Conservation (phyloP, 2,113 vertebrate genomes). For the Motacilla tschutschensis region DNA sequence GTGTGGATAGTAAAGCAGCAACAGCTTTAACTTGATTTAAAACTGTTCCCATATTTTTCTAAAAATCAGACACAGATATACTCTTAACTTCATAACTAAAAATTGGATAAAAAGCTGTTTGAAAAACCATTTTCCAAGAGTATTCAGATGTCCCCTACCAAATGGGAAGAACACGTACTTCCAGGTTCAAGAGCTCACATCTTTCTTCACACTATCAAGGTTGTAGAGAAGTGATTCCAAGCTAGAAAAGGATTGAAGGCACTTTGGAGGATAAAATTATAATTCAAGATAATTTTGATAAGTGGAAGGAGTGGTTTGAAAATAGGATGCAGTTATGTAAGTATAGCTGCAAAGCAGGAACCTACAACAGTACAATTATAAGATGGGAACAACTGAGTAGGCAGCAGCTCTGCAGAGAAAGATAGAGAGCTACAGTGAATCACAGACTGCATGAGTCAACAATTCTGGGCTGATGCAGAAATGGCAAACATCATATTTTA, state of each 20-base stretch:
- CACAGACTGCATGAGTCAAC: constrained; percentile 59
- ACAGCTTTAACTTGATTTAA: background rate
- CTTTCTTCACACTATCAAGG: background rate
- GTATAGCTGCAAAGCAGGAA: constrained; percentile 51
- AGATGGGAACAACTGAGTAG: constrained; percentile 63
- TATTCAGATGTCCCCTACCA: background rate
- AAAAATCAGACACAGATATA: background rate
- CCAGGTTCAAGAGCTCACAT: background rate
- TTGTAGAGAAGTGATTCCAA: background rate
- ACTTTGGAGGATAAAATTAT: background rate
- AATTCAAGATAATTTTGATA: background rate
- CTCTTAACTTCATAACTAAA: background rate
- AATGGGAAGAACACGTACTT: background rate
- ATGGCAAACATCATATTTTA: constrained; percentile 15
- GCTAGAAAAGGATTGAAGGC: background rate
- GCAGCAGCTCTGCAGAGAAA: constrained; percentile 49
- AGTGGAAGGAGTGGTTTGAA: constrained; percentile 26
- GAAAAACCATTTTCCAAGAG: background rate
- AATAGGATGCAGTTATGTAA: constrained; percentile 53
- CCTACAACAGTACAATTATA: constrained; percentile 40
- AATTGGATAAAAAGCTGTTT: background rate
- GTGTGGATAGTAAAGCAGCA: background rate
- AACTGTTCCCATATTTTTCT: background rate
- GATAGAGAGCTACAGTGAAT: constrained; percentile 35
- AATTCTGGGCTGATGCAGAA: constrained; percentile 35